Conservation (phyloP, 2,888 invertebrate genomes). For the Chironomus tentans region DNA sequence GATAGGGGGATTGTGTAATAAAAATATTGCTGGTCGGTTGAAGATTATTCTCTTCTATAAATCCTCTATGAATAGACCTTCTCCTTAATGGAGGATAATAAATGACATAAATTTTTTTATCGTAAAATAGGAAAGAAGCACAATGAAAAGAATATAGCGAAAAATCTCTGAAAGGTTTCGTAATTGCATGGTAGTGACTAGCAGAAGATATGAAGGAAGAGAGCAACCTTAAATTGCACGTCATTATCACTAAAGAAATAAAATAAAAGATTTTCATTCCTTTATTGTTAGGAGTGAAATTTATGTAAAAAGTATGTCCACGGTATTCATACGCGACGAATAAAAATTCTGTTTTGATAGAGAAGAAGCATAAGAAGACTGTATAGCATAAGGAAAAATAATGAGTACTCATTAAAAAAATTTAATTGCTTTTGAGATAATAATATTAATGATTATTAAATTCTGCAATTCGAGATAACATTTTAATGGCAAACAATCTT, state of each 20-base stretch:
- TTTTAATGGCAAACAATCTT: constrained; percentile 3
- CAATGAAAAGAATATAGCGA: not conserved
- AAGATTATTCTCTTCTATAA: not conserved
- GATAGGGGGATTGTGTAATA: no score
- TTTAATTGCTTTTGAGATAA: constrained; percentile 19
- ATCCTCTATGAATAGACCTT: not conserved
- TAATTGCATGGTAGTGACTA: not conserved
- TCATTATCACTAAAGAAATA: not conserved
- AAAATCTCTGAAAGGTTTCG: not conserved
- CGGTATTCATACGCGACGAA: not conserved
- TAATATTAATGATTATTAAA: constrained; percentile 20
- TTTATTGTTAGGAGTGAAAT: not conserved
- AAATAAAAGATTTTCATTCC: not conserved
- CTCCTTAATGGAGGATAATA: not conserved
- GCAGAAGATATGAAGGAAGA: not conserved
- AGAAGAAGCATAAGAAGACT: not conserved
- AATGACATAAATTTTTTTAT: not conserved
- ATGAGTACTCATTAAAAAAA: constrained; percentile 13
- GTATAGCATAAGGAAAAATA: not conserved
- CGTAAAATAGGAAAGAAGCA: not conserved
- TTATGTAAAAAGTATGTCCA: not conserved
- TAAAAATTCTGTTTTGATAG: not conserved
- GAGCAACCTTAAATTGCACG: not conserved
- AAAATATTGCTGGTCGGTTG: not conserved
- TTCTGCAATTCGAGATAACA: constrained; percentile 9